These are phyloP conservation scores for Cyclina sinensis DNA, from an alignment of 1,140 invertebrate genomes.

Conservation along the genomic window DNA sequence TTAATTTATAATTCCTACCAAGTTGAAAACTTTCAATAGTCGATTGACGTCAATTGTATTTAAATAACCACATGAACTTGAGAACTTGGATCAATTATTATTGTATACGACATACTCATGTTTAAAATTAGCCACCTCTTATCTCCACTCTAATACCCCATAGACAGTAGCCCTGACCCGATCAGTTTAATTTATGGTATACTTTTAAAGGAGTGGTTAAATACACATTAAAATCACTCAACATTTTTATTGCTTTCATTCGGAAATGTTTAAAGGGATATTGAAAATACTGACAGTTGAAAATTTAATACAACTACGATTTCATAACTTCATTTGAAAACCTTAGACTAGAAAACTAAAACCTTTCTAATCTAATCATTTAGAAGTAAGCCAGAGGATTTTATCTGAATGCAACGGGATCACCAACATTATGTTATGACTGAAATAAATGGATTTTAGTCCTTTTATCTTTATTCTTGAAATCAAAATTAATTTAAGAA, in stretches of 20 bases:
- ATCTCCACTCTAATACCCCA: slow-evolving; percentile 19
- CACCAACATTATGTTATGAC: too few relatives aligned
- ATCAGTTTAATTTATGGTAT: background rate
- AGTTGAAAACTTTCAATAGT: background rate
- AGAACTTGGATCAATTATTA: background rate
- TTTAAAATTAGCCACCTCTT: background rate
- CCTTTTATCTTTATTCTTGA: too few relatives aligned
- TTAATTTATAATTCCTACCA: background rate
- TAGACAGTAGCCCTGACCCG: slow-evolving; percentile 18
- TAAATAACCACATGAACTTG: background rate
- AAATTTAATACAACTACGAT: background rate
- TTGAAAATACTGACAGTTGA: background rate
- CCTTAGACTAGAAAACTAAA: background rate
- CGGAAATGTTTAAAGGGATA: background rate
- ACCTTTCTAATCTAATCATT: background rate
- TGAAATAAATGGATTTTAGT: too few relatives aligned
- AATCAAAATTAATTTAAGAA: too few relatives aligned
- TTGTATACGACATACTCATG: slow-evolving; percentile 27
- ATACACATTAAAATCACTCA: background rate
- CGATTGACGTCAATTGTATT: slow-evolving; percentile 38
- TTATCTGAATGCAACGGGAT: too few relatives aligned
- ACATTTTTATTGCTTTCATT: background rate
- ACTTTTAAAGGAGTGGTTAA: background rate
- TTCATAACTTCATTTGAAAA: background rate
- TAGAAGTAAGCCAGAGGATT: background rate